Conservation (phyloP, 2,888 invertebrate species). For the Scrobipalpa atriplicella region DNA sequence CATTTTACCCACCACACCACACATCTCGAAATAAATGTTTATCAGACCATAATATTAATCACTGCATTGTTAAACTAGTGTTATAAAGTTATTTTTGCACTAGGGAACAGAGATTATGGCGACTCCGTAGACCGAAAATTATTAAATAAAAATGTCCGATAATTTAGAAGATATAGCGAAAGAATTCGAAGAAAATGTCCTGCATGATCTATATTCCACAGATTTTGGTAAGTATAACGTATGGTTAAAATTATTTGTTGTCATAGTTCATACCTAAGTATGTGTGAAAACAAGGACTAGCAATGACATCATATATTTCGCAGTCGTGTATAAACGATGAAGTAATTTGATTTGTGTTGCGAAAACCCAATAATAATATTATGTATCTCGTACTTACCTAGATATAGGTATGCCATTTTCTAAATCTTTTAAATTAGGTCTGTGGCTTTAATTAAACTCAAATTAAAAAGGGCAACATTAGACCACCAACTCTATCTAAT, state of each 20-base stretch:
- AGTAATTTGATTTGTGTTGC: too few species aligned
- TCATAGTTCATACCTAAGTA: not conserved
- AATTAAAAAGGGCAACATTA: too few species aligned
- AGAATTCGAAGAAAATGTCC: conserved; percentile 60
- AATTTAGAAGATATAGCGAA: conserved; percentile 57
- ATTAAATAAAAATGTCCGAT: conserved; percentile 63
- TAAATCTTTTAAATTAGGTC: too few species aligned
- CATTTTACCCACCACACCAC: not conserved
- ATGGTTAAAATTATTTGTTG: not conserved
- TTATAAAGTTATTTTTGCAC: not conserved
- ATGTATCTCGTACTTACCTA: too few species aligned
- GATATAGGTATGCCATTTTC: too few species aligned
- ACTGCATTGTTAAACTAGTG: not conserved
- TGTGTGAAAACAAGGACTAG: not conserved
- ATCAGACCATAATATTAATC: conserved; percentile 22
- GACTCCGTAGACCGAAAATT: not conserved
- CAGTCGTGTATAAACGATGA: too few species aligned
- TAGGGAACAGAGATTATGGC: conserved; percentile 20
- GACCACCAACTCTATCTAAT: too few species aligned
- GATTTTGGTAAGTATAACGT: conserved; percentile 68
- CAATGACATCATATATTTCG: not conserved
- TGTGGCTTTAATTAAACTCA: too few species aligned
- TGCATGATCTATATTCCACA: conserved; percentile 51
- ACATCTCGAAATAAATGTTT: not conserved
- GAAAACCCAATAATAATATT: too few species aligned